Evolutionary conservation across 2,888 invertebrate genomes (phyloP).

Genomic region (Drosophila differens): DNA sequence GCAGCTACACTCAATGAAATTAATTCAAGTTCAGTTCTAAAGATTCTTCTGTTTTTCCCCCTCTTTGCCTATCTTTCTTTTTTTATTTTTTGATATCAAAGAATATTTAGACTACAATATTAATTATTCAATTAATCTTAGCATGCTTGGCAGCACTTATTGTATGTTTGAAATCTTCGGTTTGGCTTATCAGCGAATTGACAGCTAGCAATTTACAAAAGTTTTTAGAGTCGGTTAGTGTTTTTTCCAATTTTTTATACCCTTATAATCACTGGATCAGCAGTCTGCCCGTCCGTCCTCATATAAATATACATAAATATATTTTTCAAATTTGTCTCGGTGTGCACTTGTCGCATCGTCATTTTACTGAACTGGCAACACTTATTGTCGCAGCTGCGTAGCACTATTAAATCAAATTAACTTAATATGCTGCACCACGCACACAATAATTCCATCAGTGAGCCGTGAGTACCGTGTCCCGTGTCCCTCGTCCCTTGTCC

Average conservation of each 20-base stretch:
- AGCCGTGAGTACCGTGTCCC: neutral
- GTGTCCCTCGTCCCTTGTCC: neutral
- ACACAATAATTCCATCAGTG: slow-evolving; percentile 73
- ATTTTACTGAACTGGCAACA: slow-evolving; percentile 28
- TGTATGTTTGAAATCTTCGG: neutral
- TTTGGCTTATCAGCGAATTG: neutral
- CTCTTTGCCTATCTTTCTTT: neutral
- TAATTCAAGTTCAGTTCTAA: neutral
- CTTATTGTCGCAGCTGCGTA: slow-evolving; percentile 6
- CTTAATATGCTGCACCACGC: slow-evolving; percentile 64
- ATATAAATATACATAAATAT: neutral
- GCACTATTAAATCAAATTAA: slow-evolving; percentile 71
- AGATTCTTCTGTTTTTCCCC: neutral
- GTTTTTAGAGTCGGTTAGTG: neutral
- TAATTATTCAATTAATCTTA: slow-evolving; percentile 19
- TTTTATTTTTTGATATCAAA: neutral
- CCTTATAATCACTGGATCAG: neutral
- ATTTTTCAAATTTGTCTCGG: neutral
- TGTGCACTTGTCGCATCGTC: slow-evolving; percentile 18
- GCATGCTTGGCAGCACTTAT: slow-evolving; percentile 8
- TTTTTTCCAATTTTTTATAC: neutral
- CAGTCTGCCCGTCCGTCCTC: neutral
- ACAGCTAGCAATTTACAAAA: slow-evolving; percentile 1
- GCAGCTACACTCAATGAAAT: neutral
- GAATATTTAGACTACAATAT: slow-evolving; percentile 8